phyloP scores from a whole-genome alignment of 1,140 invertebrate species.

The Goniozus legneri region DNA sequence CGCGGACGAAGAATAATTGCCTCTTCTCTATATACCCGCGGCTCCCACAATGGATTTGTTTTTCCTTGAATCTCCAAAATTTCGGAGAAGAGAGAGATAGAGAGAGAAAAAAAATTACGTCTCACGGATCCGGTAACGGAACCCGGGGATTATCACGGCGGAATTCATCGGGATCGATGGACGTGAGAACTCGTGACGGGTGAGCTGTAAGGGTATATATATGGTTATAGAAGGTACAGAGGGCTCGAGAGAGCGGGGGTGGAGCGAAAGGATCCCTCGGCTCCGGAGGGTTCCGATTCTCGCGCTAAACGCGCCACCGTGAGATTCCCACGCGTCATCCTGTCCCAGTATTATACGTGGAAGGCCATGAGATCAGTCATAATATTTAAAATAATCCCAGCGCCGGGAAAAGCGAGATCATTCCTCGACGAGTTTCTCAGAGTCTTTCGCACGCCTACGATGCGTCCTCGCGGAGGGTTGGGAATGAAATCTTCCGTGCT shows the following conservation, averaged over 20 bases:
- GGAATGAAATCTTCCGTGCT: conserved; percentile 10
- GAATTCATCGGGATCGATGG: too few species aligned
- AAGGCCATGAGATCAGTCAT: conserved; percentile 25
- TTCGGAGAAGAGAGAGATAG: background rate
- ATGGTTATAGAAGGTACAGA: background rate
- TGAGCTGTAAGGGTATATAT: background rate
- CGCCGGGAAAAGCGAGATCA: conserved; percentile 13
- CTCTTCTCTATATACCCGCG: background rate
- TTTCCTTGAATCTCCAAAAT: background rate
- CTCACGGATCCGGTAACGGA: too few species aligned
- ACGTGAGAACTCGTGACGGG: too few species aligned
- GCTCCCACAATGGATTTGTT: background rate
- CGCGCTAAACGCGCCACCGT: too few species aligned
- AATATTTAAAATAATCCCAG: conserved; percentile 38
- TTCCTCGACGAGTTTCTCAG: conserved; percentile 1
- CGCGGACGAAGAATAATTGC: too few species aligned
- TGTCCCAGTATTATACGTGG: conserved; percentile 8
- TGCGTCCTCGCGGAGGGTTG: too few species aligned
- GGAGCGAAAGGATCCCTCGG: too few species aligned
- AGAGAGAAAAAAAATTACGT: conserved; percentile 8
- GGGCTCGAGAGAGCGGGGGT: too few species aligned
- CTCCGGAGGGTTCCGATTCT: too few species aligned
- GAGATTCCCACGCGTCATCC: conserved; percentile 38
- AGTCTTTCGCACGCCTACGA: background rate
- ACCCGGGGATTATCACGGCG: too few species aligned